Evolutionary conservation across 2,797 vertebrate species (phyloP).

Genomic region (Sebastes trivittatus): DNA sequence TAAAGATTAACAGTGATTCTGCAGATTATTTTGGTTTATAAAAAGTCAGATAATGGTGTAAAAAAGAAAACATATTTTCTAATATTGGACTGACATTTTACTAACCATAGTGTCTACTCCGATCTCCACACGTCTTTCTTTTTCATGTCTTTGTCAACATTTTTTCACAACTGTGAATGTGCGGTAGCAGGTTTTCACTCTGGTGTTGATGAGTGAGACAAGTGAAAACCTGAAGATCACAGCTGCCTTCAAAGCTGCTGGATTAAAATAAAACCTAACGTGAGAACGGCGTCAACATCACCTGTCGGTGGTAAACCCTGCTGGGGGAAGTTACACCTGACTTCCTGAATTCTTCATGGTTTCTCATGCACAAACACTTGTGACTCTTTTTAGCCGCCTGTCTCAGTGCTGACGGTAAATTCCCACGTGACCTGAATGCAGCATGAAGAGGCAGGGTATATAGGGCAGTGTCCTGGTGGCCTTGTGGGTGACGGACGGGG

Average conservation of each 20-base stretch:
- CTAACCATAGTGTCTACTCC: accelerated
- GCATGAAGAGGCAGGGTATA: neutral
- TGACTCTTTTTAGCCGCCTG: accelerated
- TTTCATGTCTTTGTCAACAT: neutral
- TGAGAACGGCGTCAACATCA: neutral
- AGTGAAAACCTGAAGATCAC: neutral
- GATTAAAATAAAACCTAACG: neutral
- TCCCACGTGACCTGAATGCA: slow-evolving; percentile 33
- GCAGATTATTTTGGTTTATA: neutral
- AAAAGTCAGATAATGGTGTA: neutral
- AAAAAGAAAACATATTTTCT: too few relatives aligned
- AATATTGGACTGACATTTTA: neutral
- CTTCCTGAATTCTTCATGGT: slow-evolving; percentile 23
- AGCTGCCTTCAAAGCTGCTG: accelerated
- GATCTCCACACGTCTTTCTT: too few relatives aligned
- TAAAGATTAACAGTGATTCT: neutral
- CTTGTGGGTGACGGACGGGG: slow-evolving; percentile 9
- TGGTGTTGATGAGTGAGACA: neutral
- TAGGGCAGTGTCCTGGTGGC: neutral
- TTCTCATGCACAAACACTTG: neutral
- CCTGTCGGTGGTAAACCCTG: neutral
- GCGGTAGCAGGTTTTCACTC: neutral
- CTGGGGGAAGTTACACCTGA: neutral
- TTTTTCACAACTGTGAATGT: neutral
- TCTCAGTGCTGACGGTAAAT: neutral